Conservation (phyloP, 92 coral and sea anemone genomes). For the Heteractis magnifica region DNA sequence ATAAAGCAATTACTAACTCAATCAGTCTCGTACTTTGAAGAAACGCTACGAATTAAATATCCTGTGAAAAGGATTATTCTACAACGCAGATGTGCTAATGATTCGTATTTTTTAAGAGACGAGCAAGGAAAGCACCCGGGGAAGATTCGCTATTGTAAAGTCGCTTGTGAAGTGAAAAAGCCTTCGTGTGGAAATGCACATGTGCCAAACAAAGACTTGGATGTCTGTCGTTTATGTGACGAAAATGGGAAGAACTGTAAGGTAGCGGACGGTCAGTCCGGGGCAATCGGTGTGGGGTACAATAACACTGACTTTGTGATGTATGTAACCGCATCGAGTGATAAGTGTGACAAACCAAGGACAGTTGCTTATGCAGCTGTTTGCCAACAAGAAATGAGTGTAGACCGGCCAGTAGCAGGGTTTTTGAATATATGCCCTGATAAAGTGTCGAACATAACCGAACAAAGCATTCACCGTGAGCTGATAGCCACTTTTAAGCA, state of each 20-base stretch:
- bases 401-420: constrained; percentile 97
- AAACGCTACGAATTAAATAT: constrained; percentile 72
- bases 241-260: constrained; percentile 52
- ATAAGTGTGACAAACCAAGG: constrained; percentile 61
- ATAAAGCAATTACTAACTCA: constrained; percentile 51
- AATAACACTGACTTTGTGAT: constrained; percentile 76
- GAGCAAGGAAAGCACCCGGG: constrained; percentile 53
- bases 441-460: constrained; percentile 49
- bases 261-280: constrained; percentile 38
- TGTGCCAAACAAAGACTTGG: constrained; percentile 68
- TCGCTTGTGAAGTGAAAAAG: constrained; percentile 55
- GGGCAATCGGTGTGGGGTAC: constrained; percentile 57
- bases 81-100: constrained; percentile 73
- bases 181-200: constrained; percentile 69
- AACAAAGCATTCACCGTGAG: constrained; percentile 45
- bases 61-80: constrained; percentile 63
- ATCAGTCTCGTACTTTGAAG: constrained; percentile 65
- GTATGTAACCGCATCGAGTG: constrained; percentile 62
- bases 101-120: constrained; percentile 45
- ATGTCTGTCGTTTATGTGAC: constrained; percentile 78
- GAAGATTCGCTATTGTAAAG: constrained; percentile 68
- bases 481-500: constrained; percentile 88
- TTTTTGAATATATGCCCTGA: constrained; percentile 81
- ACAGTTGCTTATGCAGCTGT: constrained; percentile 83
- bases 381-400: constrained; percentile 77